Base-by-base conservation (phyloP, 2,888 invertebrate species). In the Dusona sp. region DNA sequence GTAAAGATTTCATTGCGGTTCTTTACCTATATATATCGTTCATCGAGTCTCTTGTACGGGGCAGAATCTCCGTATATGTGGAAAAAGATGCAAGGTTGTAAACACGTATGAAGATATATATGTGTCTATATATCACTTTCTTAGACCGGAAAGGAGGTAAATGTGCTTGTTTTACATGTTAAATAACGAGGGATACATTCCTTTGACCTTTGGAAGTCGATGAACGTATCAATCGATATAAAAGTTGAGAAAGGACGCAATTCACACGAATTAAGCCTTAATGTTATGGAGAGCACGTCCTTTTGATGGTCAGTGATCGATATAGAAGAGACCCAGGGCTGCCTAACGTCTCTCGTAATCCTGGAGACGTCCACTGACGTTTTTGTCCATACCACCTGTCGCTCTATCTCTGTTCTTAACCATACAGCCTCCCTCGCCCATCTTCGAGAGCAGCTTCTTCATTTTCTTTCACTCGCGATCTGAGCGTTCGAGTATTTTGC, bases 331-430 rank as follows among this genome's bases (percentile, higher is more conserved):
- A 57, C 73, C 78, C 25, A 25, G 42, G 16, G 75, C 54, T 54
- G 42, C 22, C 73, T 65, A 64, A 74, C 61, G 68, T 67, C 79
- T 79, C 70, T 64, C 88, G 90, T 91, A 91, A 92, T 91, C 88
- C 89, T 90, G 90, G 83, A 91, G 89, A 90, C 89, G 88, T 79
- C 81, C 74, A 65, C 57, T 77, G 85, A 89, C 82, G 83, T 92
- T 92, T 92, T 92, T 91, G 90, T 88, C 87, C 65, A 86, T 89
- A 87, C 90, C 92, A 92, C 92, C 91, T 92, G 92, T 92, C 92
- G 90, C 89, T 89, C 90, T 75, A 9, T 61, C 75, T 80, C 73
- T 65, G 38, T 80, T 64, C 51, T 48, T 11, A 11, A 25, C 22
- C 36, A 25, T n/a, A 36, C 57, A 72, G 7, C 67, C 68, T 73